phyloP scores from a whole-genome alignment of 2,113 vertebrate genomes.

The Pyxicephalus adspersus region DNA sequence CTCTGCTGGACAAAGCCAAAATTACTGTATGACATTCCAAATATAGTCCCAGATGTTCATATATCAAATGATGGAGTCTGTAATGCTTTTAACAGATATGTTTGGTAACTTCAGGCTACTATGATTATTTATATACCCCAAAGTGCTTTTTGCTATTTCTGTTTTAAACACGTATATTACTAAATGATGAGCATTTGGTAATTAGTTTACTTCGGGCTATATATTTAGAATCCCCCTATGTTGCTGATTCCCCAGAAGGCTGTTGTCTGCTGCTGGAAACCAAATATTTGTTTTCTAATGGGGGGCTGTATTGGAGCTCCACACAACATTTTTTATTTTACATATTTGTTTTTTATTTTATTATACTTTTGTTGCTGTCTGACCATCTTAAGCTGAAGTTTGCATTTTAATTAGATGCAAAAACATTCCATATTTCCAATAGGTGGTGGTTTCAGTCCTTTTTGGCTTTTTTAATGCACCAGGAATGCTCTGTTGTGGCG shows the following conservation, averaged over 20 bases:
- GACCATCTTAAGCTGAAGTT: too few species aligned
- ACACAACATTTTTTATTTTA: too few species aligned
- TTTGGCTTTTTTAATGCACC: too few species aligned
- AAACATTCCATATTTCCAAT: too few species aligned
- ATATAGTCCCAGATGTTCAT: slow-evolving; percentile 15
- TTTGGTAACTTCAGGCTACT: background rate
- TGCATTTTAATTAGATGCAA: too few species aligned
- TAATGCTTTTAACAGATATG: background rate
- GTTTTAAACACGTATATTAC: background rate
- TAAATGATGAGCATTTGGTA: background rate
- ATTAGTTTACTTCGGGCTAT: background rate
- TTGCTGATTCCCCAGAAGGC: background rate
- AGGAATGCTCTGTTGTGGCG: too few species aligned
- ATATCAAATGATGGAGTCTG: background rate
- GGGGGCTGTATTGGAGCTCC: too few species aligned
- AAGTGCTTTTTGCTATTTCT: background rate
- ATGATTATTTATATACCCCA: background rate
- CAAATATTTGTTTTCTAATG: too few species aligned
- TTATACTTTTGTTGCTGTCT: too few species aligned
- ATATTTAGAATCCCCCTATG: background rate
- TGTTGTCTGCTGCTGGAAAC: background rate
- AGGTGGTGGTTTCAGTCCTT: too few species aligned
- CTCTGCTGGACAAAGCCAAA: slow-evolving; percentile 24
- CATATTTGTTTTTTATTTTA: too few species aligned
- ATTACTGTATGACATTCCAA: slow-evolving; percentile 29